Evolutionary conservation across 2,797 vertebrate genomes (phyloP).

Genomic region (Enteromius mattozi): DNA sequence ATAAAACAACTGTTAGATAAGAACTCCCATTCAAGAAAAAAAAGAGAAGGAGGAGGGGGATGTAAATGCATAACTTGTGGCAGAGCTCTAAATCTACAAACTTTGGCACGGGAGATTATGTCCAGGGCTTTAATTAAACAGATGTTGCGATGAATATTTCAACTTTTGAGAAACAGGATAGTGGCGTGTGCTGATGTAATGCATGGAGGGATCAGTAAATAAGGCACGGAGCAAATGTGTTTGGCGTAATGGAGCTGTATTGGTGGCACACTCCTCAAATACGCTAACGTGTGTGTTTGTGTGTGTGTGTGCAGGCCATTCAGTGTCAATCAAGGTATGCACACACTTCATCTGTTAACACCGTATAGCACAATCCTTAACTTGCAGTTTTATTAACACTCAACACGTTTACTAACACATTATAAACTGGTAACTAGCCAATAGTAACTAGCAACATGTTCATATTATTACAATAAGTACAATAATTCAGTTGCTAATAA

Average conservation of each 20-base stretch:
- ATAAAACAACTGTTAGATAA: conserved; percentile 78
- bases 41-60: conserved; percentile 46
- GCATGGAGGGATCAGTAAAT: conserved; percentile 62
- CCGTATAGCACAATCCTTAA: conserved; percentile 1
- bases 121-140: conserved; percentile 74
- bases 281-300: conserved; percentile 37
- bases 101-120: conserved; percentile 67
- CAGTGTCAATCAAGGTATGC: not conserved
- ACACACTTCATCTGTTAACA: conserved; percentile 10
- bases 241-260: conserved; percentile 56
- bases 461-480: not conserved
- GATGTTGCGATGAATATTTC: conserved; percentile 73
- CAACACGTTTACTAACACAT: not conserved
- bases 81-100: conserved; percentile 65
- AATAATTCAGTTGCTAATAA: not conserved
- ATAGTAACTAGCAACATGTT: not conserved
- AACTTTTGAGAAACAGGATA: conserved; percentile 70
- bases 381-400: not conserved
- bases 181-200: conserved; percentile 67
- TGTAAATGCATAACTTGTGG: conserved; percentile 63
- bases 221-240: conserved; percentile 62
- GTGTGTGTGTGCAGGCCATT: not conserved
- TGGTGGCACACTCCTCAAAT: conserved; percentile 57
- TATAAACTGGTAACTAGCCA: not conserved
- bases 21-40: conserved; percentile 63